Base-by-base conservation (phyloP, 2,797 vertebrate genomes). In the Myotis planiceps region DNA sequence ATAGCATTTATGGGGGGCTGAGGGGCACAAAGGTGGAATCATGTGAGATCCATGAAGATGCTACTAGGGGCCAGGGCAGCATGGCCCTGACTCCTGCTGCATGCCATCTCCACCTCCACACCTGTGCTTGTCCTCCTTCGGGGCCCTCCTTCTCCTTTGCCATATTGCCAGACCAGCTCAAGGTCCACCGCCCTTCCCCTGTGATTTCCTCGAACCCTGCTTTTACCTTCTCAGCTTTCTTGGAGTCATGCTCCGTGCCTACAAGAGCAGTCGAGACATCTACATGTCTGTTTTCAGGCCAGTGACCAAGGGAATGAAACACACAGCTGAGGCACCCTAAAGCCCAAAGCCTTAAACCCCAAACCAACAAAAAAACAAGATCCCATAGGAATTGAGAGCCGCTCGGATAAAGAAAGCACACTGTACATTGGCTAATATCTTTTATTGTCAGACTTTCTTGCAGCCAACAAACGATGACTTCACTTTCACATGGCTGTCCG, bases 361-460 rank as follows among this genome's bases (percentile, higher is more conserved):
- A 78, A 45, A 34, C 74, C 53, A 49, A 21, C 21, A 69, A 55
- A 63, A 49, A 55, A 60, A 18, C 3, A 42, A 49, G 18, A 47
- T 4, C 42, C 42, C 8, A 13, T 1, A 1, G 2, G 13, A 14
- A 65, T 10, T 29, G 2, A 6, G 5, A 63, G 53, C 5, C 29
- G 3, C 49, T 25, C 19, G 5, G 12, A 58, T 45, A 25, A 90
- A 90, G 74, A 49, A 68, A 78, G 93, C 74, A 95, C 87, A 94
- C 16, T 23, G 13, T 63, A 68, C 0, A 29, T 92, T 87, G 96
- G 53, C 42, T 97, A 76, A 23, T 81, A 92, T 86, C 79, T 95
- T 99, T 99, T 98, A 98, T 98, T 98, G 96, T 96, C 98, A 98
- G 96, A 97, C 92, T 45, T 97, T 78, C 90, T 94, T 94, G 90